phyloP scores from a whole-genome alignment of 2,888 invertebrate genomes.

The Sisyra nigra region DNA sequence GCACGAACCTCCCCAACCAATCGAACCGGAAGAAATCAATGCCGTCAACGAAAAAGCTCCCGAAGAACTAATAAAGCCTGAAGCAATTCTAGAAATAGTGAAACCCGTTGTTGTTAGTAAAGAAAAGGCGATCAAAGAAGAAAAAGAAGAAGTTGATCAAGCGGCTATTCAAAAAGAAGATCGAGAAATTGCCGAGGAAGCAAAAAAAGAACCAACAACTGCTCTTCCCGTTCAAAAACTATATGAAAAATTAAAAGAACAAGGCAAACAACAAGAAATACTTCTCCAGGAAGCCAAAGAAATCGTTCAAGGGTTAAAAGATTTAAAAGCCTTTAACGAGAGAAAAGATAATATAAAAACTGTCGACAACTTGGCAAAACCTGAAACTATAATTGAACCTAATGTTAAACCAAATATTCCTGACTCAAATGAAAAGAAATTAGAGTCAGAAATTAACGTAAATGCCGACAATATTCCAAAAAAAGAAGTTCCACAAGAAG shows the following conservation, averaged over 20 bases:
- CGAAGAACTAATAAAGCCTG: conserved; percentile 12
- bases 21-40: conserved; percentile 20
- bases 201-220: conserved; percentile 21
- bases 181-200: conserved; percentile 25
- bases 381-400: too few species aligned
- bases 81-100: conserved; percentile 13
- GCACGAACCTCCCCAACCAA: conserved; percentile 24
- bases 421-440: too few species aligned
- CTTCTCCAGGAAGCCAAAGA: conserved; percentile 50
- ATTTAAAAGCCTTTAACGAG: conserved; percentile 32
- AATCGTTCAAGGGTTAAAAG: conserved; percentile 40
- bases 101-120: conserved; percentile 11
- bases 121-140: conserved; percentile 12
- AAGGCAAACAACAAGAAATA: conserved; percentile 49
- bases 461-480: too few species aligned
- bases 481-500: too few species aligned
- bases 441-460: too few species aligned
- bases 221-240: conserved; percentile 25
- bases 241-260: conserved; percentile 47
- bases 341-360: not conserved
- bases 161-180: conserved; percentile 28
- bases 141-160: conserved; percentile 27
- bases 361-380: too few species aligned
- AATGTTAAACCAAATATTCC: too few species aligned
- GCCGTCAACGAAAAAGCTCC: conserved; percentile 17